phyloP scores from a whole-genome alignment of 92 coral and sea anemone species.

The Paramuricea clavata region DNA sequence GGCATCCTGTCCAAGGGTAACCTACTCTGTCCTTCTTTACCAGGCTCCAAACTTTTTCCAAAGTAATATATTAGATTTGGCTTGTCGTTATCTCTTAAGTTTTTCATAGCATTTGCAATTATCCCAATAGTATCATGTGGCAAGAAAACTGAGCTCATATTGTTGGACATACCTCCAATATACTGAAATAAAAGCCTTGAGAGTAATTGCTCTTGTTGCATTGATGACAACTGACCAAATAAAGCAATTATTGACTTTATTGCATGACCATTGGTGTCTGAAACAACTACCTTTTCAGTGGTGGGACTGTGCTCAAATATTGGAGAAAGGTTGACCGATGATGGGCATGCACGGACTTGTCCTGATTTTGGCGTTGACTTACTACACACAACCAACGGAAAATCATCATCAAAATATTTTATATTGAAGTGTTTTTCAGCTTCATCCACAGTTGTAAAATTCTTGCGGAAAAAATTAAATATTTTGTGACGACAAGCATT shows the following conservation, averaged over 20 bases:
- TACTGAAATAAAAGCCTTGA: background rate
- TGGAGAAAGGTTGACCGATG: background rate
- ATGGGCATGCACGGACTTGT: background rate
- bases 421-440: conserved; percentile 42
- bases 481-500: conserved; percentile 50
- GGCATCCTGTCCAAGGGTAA: conserved; percentile 7
- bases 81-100: conserved; percentile 30
- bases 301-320: conserved; percentile 4
- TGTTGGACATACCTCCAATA: background rate
- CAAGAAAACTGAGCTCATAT: background rate
- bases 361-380: conserved; percentile 6
- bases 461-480: conserved; percentile 26
- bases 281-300: background rate
- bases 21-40: background rate
- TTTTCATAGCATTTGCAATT: conserved; percentile 26
- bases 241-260: background rate
- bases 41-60: conserved; percentile 33
- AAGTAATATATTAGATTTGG: conserved; percentile 2
- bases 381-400: background rate
- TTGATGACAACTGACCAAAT: background rate
- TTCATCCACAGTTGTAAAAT: conserved; percentile 28
- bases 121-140: conserved; percentile 36
- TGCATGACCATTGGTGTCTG: conserved; percentile 1
- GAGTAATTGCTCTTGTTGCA: conserved; percentile 4
- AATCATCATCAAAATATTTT: conserved; percentile 32